Evolutionary conservation across 2,797 vertebrate species (phyloP), one percentile per base, ranked within the genome.

Genomic region (Falco cherrug): DNA sequence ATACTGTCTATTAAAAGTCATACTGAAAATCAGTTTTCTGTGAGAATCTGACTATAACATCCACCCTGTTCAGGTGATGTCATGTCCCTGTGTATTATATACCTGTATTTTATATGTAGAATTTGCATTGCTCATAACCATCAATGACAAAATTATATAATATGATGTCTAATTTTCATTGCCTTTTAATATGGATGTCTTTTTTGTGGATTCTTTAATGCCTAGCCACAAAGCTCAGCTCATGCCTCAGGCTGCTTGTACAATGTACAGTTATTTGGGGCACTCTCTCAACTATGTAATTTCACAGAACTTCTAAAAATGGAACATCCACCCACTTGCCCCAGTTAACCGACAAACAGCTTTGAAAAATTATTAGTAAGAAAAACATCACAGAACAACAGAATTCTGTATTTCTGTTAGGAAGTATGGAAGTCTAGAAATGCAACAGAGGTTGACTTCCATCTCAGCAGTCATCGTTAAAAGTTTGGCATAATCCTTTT

Each of bases 401-500:
- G 2, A 33, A 63, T 43, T 25, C 28, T 22, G 14, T 25, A 31
- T 63, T 31, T 31, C 24, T 35, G 12, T 74, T 47, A 70, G 18
- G 17, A 86, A 92, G 5, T 6, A 53, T 10, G 18, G 37, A 78
- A 91, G 16, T 53, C 53, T 39, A 31, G 69, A 97, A 97, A 92
- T 95, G 53, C 97, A 95, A 79, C 61, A 41, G 53, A 95, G 76
- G 95, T 71, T 64, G 91, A 96, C 89, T 98, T 97, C 91, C 85
- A 96, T 91, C 87, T 85, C 79, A 97, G 48, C 41, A 93, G 73
- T 65, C 94, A 95, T 87, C 84, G 71, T 91, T 95, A 94, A 74
- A 80, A 95, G 83, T 84, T 90, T 56, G 48, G 24, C 35, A 88
- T 81, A 96, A 97, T 85, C 73, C 73, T 91, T 75, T 94, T 71